Evolutionary conservation across 1,140 invertebrate genomes (phyloP).

Genomic region (Babylonia areolata): DNA sequence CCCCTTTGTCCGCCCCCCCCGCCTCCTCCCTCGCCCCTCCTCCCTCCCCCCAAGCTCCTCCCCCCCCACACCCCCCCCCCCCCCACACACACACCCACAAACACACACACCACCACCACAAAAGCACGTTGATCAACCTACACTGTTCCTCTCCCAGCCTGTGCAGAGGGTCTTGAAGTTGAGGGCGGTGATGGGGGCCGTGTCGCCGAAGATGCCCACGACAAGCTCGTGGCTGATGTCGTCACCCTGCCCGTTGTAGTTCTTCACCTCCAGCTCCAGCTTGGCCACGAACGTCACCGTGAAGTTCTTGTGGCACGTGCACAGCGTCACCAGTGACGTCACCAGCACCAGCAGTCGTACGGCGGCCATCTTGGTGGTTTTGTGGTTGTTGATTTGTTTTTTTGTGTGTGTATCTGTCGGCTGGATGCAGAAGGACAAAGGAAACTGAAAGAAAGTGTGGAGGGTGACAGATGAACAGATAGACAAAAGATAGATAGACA

Average conservation of each 20-base stretch:
- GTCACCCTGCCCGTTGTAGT: conserved; percentile 67
- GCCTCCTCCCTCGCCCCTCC: too few relatives aligned
- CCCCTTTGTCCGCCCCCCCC: too few relatives aligned
- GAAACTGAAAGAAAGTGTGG: too few relatives aligned
- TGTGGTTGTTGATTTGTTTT: too few relatives aligned
- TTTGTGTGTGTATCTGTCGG: too few relatives aligned
- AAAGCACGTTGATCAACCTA: conserved; percentile 17
- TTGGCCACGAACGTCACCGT: conserved; percentile 70
- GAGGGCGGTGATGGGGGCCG: conserved; percentile 73
- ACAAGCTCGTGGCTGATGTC: conserved; percentile 64
- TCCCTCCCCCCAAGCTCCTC: too few relatives aligned
- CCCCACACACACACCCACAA: too few relatives aligned
- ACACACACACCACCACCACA: too few relatives aligned
- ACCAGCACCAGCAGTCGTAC: neutral
- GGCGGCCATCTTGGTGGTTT: conserved; percentile 37
- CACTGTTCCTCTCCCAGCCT: conserved; percentile 67
- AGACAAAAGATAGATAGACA: too few relatives aligned
- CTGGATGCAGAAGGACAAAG: too few relatives aligned
- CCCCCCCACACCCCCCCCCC: too few relatives aligned
- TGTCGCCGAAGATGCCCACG: conserved; percentile 75
- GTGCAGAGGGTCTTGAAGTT: conserved; percentile 73
- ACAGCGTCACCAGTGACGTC: conserved; percentile 26
- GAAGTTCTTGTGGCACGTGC: conserved; percentile 55
- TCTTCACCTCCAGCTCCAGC: conserved; percentile 71
- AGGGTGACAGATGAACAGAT: too few relatives aligned